Percentiles rank a stretch among this genome's conserved stretches.
Conservation (phyloP, 2,888 invertebrate genomes). For the Acanthosepion pharaonis region DNA sequence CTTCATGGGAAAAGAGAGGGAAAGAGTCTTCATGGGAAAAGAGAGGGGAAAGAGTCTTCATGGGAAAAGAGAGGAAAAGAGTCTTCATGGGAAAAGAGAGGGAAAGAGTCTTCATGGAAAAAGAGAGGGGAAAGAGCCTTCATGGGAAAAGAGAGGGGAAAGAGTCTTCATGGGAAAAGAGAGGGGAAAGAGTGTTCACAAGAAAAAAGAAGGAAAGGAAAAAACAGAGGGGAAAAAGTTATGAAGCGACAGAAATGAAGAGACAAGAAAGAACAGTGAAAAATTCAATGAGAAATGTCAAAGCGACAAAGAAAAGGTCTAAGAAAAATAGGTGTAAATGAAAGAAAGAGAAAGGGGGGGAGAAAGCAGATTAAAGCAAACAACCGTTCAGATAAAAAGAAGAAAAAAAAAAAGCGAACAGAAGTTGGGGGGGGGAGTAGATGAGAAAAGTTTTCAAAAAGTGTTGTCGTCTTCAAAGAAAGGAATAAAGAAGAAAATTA, state of each 20-base stretch:
- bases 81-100: no score
- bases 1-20: neutral
- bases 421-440: neutral
- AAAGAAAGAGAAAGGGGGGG: neutral
- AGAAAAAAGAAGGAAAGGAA: neutral
- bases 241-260: neutral
- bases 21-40: neutral
- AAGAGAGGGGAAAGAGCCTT: neutral
- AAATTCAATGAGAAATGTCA: neutral
- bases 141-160: neutral
- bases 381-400: no score
- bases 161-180: neutral
- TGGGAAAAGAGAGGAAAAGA: neutral
- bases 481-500: neutral
- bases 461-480: neutral
- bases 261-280: neutral
- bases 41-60: no score
- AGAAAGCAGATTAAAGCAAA: no score
- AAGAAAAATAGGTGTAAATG: neutral
- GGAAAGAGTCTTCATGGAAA: neutral
- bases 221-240: neutral
- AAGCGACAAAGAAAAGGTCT: neutral
- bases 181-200: neutral
- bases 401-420: neutral
- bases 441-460: no score